phyloP scores from a whole-genome alignment of 2,797 vertebrate genomes.

The Diceros bicornis region DNA sequence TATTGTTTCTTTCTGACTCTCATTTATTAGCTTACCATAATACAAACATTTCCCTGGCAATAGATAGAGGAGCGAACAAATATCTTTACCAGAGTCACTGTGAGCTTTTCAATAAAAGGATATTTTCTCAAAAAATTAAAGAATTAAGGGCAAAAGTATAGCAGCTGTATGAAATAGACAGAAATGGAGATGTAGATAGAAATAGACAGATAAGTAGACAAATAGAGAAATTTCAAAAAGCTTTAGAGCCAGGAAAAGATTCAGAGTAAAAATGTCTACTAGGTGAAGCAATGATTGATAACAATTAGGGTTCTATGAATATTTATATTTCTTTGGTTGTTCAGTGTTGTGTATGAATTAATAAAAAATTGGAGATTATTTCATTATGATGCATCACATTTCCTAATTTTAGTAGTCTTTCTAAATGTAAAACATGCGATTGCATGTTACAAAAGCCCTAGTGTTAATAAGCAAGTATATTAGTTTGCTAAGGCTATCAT shows the following conservation, averaged over 20 bases:
- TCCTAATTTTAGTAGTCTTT: background rate
- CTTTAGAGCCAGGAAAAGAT: background rate
- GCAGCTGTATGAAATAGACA: background rate
- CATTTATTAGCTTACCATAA: background rate
- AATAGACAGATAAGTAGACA: background rate
- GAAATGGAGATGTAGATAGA: background rate
- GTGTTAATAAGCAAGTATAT: background rate
- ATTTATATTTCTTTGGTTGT: background rate
- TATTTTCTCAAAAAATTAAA: background rate
- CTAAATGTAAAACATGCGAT: background rate
- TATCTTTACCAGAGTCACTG: background rate
- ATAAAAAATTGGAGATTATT: background rate
- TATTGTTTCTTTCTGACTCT: background rate
- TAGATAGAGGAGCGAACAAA: background rate
- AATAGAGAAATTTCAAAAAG: background rate
- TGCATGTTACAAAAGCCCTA: background rate
- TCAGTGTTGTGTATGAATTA: background rate
- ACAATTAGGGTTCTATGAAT: background rate
- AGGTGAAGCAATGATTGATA: background rate
- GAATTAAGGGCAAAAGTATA: background rate
- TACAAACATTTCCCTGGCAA: background rate
- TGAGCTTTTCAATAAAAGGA: background rate
- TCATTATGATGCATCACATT: background rate
- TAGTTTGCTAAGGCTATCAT: background rate
- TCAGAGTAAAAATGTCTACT: background rate